phyloP scores from a whole-genome alignment of 2,113 vertebrate species.

The Aleadryas rufinucha region DNA sequence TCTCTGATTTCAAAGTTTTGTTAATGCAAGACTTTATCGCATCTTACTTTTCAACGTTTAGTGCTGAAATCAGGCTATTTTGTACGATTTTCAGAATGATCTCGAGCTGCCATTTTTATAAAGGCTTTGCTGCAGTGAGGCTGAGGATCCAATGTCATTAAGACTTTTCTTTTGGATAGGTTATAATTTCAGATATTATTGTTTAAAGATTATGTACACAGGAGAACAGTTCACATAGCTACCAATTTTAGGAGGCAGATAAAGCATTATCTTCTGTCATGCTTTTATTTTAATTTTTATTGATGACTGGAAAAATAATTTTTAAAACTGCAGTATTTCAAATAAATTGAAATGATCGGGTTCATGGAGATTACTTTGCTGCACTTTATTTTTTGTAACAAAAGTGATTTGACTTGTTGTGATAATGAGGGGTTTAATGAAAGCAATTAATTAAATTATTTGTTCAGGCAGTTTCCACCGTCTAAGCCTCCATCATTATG shows the following conservation, averaged over 20 bases:
- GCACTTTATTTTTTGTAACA: background rate
- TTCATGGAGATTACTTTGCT: background rate
- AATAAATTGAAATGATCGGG: background rate
- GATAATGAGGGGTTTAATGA: constrained; percentile 51
- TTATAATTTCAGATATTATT: background rate
- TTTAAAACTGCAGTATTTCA: background rate
- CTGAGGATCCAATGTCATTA: background rate
- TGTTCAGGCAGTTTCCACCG: constrained; percentile 12
- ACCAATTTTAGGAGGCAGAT: background rate
- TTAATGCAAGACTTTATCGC: background rate
- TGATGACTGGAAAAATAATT: background rate
- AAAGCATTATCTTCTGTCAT: background rate
- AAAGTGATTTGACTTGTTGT: background rate
- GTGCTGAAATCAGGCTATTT: background rate
- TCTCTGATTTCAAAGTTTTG: background rate
- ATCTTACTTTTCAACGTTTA: background rate
- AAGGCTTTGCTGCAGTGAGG: background rate
- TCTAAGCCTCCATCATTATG: background rate
- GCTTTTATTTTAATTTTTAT: background rate
- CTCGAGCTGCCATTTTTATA: background rate
- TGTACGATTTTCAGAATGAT: background rate
- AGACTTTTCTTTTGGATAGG: background rate
- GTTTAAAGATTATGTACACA: background rate
- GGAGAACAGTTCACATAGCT: background rate
- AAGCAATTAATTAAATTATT: constrained; percentile 58